Evolutionary conservation across 2,113 vertebrate genomes (phyloP).

Genomic region (Fukomys damarensis): DNA sequence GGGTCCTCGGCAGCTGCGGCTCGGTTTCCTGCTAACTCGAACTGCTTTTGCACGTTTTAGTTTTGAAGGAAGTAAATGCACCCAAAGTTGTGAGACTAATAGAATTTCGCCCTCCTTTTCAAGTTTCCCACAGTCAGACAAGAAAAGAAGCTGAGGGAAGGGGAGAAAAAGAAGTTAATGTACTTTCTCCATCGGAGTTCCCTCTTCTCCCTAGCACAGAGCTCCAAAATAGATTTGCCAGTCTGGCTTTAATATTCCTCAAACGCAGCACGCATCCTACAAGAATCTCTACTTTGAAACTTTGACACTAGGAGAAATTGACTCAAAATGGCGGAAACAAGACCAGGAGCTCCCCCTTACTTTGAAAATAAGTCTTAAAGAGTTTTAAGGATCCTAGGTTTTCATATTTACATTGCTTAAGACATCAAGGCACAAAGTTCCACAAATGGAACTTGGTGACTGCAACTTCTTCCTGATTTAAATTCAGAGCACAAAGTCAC

Average conservation of each 20-base stretch:
- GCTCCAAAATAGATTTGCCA: slow-evolving; percentile 7
- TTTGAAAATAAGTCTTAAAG: slow-evolving; percentile 19
- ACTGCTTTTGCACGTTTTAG: slow-evolving; percentile 47
- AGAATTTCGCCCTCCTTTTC: slow-evolving; percentile 44
- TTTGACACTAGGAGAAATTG: slow-evolving; percentile 61
- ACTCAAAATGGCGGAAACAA: slow-evolving; percentile 74
- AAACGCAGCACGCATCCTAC: background rate
- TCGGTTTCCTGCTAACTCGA: slow-evolving; percentile 57
- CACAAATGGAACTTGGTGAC: background rate
- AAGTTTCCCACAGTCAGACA: slow-evolving; percentile 7
- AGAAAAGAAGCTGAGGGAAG: background rate
- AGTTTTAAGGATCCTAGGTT: background rate
- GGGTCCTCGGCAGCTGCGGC: background rate
- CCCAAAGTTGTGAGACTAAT: slow-evolving; percentile 54
- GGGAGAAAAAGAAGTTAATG: slow-evolving; percentile 58
- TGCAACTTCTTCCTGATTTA: slow-evolving; percentile 30
- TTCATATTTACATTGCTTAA: slow-evolving; percentile 45
- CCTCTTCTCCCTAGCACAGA: background rate
- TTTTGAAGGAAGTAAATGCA: slow-evolving; percentile 53
- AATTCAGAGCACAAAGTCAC: slow-evolving; percentile 24
- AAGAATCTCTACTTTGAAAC: slow-evolving; percentile 63
- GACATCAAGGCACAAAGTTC: slow-evolving; percentile 26
- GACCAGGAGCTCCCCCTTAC: background rate
- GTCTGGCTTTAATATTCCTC: slow-evolving; percentile 38
- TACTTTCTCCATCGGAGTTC: slow-evolving; percentile 11